Percentiles rank a stretch among this genome's conserved stretches.
These are phyloP conservation scores for Holacanthus passer DNA, from an alignment of 2,113 vertebrate species.

Conservation along the genomic window DNA sequence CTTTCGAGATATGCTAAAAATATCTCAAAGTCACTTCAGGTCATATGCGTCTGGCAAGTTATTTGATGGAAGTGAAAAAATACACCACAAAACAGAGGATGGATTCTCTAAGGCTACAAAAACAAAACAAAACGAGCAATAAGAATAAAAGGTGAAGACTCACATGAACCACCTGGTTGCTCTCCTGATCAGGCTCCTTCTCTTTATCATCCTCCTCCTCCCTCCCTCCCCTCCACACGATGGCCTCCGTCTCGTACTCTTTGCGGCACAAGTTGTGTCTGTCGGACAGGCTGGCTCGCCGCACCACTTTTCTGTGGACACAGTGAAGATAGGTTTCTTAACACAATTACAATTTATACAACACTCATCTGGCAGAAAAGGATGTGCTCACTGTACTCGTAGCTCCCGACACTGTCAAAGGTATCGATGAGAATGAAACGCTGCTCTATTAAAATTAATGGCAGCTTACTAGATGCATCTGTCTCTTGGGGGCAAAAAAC, in stretches of 20 bases:
- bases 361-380: background rate
- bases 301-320: constrained; percentile 92
- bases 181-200: constrained; percentile 91
- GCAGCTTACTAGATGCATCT: too few species aligned
- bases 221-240: constrained; percentile 92
- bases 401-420: too few species aligned
- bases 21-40: background rate
- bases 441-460: background rate
- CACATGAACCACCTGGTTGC: constrained; percentile 85
- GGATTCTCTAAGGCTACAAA: background rate
- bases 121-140: background rate
- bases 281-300: constrained; percentile 95
- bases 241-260: constrained; percentile 97
- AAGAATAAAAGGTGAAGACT: constrained; percentile 11
- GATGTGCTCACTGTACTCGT: too few species aligned
- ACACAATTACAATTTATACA: background rate
- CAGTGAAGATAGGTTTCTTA: too few species aligned
- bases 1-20: background rate
- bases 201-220: constrained; percentile 87
- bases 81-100: background rate
- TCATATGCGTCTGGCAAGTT: background rate
- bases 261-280: constrained; percentile 95
- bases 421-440: too few species aligned
- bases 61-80: background rate
- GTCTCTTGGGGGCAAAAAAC: background rate